Evolutionary conservation across 2,797 vertebrate species (phyloP).

Genomic region (Sebastolobus altivelis): DNA sequence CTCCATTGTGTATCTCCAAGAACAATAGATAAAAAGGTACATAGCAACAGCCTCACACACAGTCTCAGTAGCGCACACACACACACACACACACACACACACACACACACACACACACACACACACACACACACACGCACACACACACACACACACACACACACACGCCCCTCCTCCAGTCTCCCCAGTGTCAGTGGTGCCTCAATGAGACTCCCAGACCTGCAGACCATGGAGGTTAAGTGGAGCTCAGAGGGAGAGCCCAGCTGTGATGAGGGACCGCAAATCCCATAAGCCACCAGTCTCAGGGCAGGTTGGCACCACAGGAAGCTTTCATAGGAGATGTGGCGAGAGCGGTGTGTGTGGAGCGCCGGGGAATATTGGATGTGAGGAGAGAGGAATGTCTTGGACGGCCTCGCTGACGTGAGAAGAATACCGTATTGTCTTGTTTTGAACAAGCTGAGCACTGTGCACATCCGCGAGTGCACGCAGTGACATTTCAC

Average conservation of each 20-base stretch:
- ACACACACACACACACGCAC: not conserved
- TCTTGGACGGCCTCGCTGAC: slow-evolving; percentile 35
- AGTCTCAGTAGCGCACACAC: not conserved
- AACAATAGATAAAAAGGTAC: slow-evolving; percentile 25
- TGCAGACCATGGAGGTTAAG: slow-evolving; percentile 68
- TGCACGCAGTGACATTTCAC: slow-evolving; percentile 48
- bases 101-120: slow-evolving; percentile 3
- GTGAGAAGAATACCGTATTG: slow-evolving; percentile 64
- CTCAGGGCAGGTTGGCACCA: slow-evolving; percentile 60
- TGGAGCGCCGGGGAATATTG: slow-evolving; percentile 37
- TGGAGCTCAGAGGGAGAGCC: slow-evolving; percentile 69
- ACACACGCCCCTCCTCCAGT: not conserved
- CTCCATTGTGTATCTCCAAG: slow-evolving; percentile 9
- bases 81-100: slow-evolving; percentile 10
- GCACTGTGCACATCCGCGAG: slow-evolving; percentile 3
- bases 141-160: slow-evolving; percentile 10
- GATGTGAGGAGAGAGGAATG: slow-evolving; percentile 47
- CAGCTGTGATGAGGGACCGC: slow-evolving; percentile 72
- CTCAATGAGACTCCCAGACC: slow-evolving; percentile 43
- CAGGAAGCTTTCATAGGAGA: slow-evolving; percentile 66
- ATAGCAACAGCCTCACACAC: slow-evolving; percentile 2
- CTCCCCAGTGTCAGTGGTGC: slow-evolving; percentile 16
- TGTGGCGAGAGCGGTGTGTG: slow-evolving; percentile 20
- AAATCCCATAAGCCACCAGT: slow-evolving; percentile 74
- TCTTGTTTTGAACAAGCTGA: slow-evolving; percentile 41